phyloP scores from a whole-genome alignment of 2,113 vertebrate genomes.

The Diadophis punctatus region DNA sequence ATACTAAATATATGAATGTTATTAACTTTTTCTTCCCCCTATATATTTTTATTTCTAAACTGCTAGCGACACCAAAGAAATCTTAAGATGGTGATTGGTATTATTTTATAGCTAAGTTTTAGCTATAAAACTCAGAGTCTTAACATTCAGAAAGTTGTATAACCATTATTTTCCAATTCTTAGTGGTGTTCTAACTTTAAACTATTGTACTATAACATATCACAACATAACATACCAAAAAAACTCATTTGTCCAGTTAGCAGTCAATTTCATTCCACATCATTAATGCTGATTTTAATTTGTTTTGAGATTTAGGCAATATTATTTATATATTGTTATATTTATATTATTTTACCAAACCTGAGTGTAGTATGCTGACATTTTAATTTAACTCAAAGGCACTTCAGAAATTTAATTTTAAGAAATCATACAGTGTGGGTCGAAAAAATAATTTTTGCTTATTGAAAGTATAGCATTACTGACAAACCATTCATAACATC shows the following conservation, averaged over 20 bases:
- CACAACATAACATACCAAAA: too few relatives aligned
- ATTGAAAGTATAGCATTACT: neutral
- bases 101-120: neutral
- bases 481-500: neutral
- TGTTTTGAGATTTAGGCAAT: neutral
- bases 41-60: neutral
- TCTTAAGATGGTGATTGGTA: neutral
- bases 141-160: neutral
- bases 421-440: neutral
- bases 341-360: neutral
- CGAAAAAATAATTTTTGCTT: neutral
- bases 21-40: neutral
- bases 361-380: neutral
- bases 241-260: neutral
- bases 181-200: neutral
- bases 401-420: neutral
- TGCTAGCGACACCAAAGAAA: neutral
- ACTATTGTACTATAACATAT: neutral
- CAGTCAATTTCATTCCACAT: neutral
- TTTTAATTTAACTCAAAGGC: neutral
- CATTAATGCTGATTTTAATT: neutral
- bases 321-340: neutral
- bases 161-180: neutral
- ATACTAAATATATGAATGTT: neutral
- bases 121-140: too few relatives aligned